Conservation (phyloP, 2,888 invertebrate genomes). For the Agrochola macilenta region DNA sequence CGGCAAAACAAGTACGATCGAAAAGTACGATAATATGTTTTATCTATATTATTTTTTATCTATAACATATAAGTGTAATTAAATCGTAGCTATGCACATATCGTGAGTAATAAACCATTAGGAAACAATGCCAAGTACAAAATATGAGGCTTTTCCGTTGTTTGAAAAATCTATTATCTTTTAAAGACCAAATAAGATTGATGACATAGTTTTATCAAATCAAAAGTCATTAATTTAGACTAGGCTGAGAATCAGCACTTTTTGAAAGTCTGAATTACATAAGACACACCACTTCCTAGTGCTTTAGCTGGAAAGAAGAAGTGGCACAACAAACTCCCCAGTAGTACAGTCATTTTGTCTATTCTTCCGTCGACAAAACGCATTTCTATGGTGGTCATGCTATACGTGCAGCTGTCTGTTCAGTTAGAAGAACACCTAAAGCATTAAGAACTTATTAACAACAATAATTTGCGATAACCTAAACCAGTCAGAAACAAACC, state of each 20-base stretch:
- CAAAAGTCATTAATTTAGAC: not conserved
- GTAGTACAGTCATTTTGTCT: no score
- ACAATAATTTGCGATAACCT: not conserved
- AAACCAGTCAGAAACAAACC: not conserved
- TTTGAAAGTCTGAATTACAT: not conserved
- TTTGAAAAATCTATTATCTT: conserved; percentile 5
- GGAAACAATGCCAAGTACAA: conserved; percentile 15
- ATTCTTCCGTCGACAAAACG: no score
- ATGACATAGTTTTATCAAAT: not conserved
- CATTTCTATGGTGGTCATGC: no score
- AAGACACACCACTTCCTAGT: not conserved
- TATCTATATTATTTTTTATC: conserved; percentile 55
- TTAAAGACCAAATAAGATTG: not conserved
- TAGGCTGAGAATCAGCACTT: not conserved
- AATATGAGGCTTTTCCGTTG: not conserved
- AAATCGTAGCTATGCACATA: conserved; percentile 37
- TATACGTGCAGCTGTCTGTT: not conserved
- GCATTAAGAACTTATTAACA: not conserved
- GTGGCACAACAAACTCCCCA: not conserved
- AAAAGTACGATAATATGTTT: conserved; percentile 51
- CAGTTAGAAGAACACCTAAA: not conserved
- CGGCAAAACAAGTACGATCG: conserved; percentile 49
- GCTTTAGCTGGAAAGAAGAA: not conserved
- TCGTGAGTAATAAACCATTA: conserved; percentile 20
- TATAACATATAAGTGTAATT: conserved; percentile 60